Conservation (phyloP, 2,113 vertebrate genomes). For the Hipposideros armiger region DNA sequence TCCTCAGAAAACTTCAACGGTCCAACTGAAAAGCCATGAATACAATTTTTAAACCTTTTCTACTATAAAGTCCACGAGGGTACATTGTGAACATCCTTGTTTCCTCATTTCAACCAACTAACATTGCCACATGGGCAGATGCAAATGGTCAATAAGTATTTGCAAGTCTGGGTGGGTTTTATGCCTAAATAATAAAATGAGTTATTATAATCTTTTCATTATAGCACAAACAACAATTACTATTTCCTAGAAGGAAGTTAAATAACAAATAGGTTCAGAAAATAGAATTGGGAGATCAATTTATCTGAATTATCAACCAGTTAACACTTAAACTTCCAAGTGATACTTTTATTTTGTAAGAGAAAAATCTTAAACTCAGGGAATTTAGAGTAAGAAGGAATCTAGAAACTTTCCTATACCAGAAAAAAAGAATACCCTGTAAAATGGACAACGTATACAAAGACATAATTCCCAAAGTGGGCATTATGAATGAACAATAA, state of each 20-base stretch:
- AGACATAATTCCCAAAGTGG: neutral
- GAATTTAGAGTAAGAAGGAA: neutral
- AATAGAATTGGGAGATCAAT: neutral
- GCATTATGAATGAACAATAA: neutral
- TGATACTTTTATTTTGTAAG: slow-evolving; percentile 7
- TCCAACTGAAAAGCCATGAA: neutral
- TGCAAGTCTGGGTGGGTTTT: neutral
- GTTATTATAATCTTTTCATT: neutral
- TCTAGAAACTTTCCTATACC: neutral
- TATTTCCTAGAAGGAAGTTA: neutral
- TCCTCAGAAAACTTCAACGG: neutral
- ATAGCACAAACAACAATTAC: neutral
- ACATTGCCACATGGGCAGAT: neutral
- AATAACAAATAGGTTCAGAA: neutral
- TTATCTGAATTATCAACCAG: slow-evolving; percentile 13
- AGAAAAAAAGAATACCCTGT: neutral
- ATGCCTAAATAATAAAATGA: neutral
- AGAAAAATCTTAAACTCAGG: neutral
- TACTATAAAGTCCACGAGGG: neutral
- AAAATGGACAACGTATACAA: neutral
- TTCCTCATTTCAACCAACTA: neutral
- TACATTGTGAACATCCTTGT: neutral
- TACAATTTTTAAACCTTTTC: neutral
- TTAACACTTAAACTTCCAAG: slow-evolving; percentile 30
- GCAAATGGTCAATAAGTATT: neutral